Percentiles rank a stretch among this genome's conserved stretches.
phyloP scores from a whole-genome alignment of 1,140 invertebrate species.

The Matsumurasca onukii region DNA sequence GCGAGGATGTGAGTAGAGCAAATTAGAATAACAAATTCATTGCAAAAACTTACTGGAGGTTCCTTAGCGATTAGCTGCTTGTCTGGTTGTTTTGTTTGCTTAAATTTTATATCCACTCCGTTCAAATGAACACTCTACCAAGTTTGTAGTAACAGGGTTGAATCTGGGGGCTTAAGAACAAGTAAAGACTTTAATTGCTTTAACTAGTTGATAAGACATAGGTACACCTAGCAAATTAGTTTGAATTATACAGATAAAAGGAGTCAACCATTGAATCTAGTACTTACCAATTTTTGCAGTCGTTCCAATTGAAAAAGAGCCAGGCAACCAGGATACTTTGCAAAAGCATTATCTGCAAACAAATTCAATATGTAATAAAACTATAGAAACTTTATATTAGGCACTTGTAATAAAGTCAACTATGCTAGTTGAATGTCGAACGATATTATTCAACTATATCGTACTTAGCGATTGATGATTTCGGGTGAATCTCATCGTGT shows the following conservation, averaged over 20 bases:
- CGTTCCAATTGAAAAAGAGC: neutral
- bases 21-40: no score
- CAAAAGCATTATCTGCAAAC: constrained; percentile 3
- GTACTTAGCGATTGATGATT: no score
- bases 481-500: no score
- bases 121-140: neutral
- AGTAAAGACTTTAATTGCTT: neutral
- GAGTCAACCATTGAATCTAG: neutral
- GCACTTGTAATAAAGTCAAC: no score
- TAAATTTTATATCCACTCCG: neutral
- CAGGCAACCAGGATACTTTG: neutral
- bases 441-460: no score
- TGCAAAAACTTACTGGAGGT: no score
- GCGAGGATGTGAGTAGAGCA: no score
- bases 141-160: neutral
- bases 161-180: neutral
- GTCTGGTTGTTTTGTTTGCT: no score
- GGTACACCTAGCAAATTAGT: neutral
- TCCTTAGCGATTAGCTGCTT: no score
- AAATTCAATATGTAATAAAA: neutral
- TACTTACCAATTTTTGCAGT: constrained; percentile 1
- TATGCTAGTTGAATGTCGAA: no score
- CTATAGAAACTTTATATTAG: no score
- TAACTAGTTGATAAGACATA: neutral
- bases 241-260: neutral